These are phyloP conservation scores for Ophion slaviceki DNA, from an alignment of 2,888 invertebrate genomes.

Conservation along the genomic window DNA sequence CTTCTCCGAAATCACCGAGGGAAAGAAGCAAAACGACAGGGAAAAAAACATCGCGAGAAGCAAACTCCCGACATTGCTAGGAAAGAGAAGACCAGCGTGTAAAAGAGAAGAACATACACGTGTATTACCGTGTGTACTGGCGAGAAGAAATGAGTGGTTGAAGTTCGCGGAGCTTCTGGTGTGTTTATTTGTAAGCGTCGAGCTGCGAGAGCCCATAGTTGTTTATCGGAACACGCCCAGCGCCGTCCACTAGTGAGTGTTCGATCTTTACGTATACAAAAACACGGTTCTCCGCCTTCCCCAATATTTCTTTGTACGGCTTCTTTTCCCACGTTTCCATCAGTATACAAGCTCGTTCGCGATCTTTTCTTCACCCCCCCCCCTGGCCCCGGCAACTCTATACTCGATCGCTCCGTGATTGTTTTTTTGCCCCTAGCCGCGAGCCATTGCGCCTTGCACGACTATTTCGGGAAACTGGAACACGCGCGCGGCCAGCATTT, in stretches of 20 bases:
- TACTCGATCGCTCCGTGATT: neutral
- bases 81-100: conserved; percentile 23
- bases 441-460: neutral
- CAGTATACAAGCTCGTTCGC: neutral
- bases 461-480: conserved; percentile 64
- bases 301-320: neutral
- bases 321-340: neutral
- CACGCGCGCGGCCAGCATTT: neutral
- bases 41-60: conserved; percentile 16
- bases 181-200: conserved; percentile 9
- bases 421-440: neutral
- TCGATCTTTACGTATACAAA: conserved; percentile 1
- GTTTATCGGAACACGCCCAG: neutral
- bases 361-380: neutral
- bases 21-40: neutral
- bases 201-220: neutral
- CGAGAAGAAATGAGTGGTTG: neutral
- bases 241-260: conserved; percentile 3
- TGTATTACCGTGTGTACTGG: neutral
- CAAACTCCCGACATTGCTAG: conserved; percentile 44
- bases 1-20: neutral
- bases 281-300: conserved; percentile 6
- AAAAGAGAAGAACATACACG: neutral
- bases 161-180: neutral
- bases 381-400: neutral